These are phyloP conservation scores for Bufo gargarizans DNA, from an alignment of 2,113 vertebrate genomes.

Conservation along the genomic window DNA sequence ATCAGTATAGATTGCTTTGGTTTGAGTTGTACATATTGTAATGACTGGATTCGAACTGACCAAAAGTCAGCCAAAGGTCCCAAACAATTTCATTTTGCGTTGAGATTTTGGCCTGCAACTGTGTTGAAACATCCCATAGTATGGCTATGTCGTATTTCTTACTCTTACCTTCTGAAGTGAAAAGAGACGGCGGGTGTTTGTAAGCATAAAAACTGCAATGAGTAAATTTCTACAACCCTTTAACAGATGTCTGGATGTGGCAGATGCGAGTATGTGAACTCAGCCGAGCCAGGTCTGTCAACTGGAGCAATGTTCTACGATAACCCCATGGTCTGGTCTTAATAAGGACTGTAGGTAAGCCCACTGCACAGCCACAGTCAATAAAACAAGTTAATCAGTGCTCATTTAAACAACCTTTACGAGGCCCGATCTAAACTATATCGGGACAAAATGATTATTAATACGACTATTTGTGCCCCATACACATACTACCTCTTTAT, in stretches of 20 bases:
- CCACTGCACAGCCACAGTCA: too few relatives aligned
- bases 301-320: neutral
- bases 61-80: conserved; percentile 40
- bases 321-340: too few relatives aligned
- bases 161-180: neutral
- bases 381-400: too few relatives aligned
- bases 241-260: neutral
- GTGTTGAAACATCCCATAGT: neutral
- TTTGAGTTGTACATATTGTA: neutral
- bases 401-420: too few relatives aligned
- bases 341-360: too few relatives aligned
- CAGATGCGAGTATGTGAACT: neutral
- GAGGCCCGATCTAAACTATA: too few relatives aligned
- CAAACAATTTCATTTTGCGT: neutral
- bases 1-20: neutral
- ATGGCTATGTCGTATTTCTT: neutral
- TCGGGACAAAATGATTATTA: too few relatives aligned
- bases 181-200: conserved; percentile 6
- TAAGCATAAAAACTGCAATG: neutral
- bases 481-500: too few relatives aligned
- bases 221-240: neutral
- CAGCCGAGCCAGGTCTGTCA: neutral
- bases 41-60: neutral
- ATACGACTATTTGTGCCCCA: too few relatives aligned
- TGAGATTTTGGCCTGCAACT: conserved; percentile 21